Evolutionary conservation across 1,140 invertebrate species (phyloP), one percentile per base, ranked within the genome.

Genomic region (Nasonia giraulti): DNA sequence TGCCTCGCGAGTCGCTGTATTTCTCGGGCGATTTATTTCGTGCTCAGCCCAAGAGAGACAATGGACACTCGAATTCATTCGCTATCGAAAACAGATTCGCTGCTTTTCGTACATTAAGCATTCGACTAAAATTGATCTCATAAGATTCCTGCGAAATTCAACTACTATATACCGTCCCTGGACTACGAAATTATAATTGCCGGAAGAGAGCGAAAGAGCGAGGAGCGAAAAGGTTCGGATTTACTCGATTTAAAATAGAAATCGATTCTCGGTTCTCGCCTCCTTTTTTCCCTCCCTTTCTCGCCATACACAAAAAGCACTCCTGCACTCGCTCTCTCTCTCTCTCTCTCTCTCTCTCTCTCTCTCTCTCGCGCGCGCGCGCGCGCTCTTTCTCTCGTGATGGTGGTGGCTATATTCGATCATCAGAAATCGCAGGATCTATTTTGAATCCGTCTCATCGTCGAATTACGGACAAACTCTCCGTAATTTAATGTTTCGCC

Each of bases 401-500:
- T 27, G 2, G 3, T 7, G 69, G 11, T 11, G 27, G 11, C 74
- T 62, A 62, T 62, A 62, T 62, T 62, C 55, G 55, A 62, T 78
- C 66, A 27, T 79, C 66, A 47, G 82, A 79, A 77, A 83, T 83
- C 74, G 82, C 14, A 47, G 82, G 20, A 62, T 80, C 69, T 44
- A 84, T 74, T 84, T 80, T 74, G 68, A 80, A 75, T 80, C 47
- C 33, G 33, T 74, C 69, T 84, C 77, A 80, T 84, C 69, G 47
- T 62, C 77, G 73, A 84, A 84, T 84, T 84, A 84, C 83, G 83
- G 40, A 84, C 55, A 84, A 84, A 85, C 79, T 75, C 71, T 2
- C 33, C 40, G 55, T 80, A 85, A 85, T 85, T 73, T 76, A 85
- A 77, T 85, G 73, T 76, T 75, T 44, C 62, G 23, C 69, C 33